Percentiles rank a stretch among this genome's conserved stretches.
These are phyloP conservation scores for Campaea margaritaria DNA, from an alignment of 2,888 invertebrate genomes.

Conservation along the genomic window DNA sequence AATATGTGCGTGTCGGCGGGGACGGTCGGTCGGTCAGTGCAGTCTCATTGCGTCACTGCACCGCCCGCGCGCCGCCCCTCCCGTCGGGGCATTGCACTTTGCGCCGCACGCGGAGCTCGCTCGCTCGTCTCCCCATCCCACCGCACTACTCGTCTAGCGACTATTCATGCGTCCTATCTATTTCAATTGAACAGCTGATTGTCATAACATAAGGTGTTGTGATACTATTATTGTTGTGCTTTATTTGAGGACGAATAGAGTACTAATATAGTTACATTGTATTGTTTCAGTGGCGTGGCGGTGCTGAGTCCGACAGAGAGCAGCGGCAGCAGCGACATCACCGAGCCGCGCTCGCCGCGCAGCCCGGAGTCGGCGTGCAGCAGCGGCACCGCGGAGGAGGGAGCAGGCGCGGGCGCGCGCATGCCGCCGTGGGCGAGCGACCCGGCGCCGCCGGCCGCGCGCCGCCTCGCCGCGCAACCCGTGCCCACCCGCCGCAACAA, in stretches of 20 bases:
- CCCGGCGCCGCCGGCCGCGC: constrained; percentile 76
- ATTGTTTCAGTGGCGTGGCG: constrained; percentile 92
- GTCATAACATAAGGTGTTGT: constrained; percentile 50
- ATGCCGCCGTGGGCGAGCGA: constrained; percentile 83
- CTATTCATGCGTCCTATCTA: constrained; percentile 65
- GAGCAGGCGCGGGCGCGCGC: constrained; percentile 68
- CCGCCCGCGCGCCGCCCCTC: constrained; percentile 47
- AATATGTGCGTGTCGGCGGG: constrained; percentile 58
- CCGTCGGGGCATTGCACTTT: constrained; percentile 79
- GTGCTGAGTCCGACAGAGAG: constrained; percentile 91
- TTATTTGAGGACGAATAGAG: background rate
- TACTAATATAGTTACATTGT: constrained; percentile 33
- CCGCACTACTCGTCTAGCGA: constrained; percentile 47
- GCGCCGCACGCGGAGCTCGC: constrained; percentile 52
- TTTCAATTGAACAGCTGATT: constrained; percentile 75
- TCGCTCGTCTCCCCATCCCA: constrained; percentile 51
- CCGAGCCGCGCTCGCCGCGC: constrained; percentile 94
- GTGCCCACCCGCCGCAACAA: constrained; percentile 67
- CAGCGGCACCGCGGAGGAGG: constrained; percentile 78
- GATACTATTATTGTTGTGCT: constrained; percentile 7
- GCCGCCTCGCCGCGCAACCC: constrained; percentile 74
- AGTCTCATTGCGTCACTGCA: constrained; percentile 80
- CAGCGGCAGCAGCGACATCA: constrained; percentile 92
- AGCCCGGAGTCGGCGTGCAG: constrained; percentile 87
- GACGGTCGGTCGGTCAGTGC: constrained; percentile 73